Evolutionary conservation across 2,888 invertebrate species (phyloP).

Genomic region (Drosophila mimetica): DNA sequence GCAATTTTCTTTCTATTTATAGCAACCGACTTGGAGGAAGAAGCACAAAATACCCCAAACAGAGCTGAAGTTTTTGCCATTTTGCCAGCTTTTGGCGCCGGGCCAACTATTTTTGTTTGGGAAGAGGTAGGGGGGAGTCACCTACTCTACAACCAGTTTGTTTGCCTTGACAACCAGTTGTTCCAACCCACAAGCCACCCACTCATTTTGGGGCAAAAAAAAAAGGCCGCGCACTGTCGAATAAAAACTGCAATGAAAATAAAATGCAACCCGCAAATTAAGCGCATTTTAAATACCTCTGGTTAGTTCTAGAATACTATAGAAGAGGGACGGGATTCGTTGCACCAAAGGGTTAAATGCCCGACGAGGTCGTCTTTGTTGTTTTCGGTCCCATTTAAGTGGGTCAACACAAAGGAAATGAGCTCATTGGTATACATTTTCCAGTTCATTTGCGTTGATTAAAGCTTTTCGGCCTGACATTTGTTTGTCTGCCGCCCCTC

Average conservation of each 20-base stretch:
- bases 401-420: constrained; percentile 67
- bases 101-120: constrained; percentile 52
- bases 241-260: constrained; percentile 66
- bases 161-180: constrained; percentile 64
- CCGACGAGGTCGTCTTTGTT: constrained; percentile 69
- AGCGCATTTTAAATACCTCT: constrained; percentile 65
- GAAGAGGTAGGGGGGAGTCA: constrained; percentile 7
- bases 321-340: not conserved
- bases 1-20: constrained; percentile 76
- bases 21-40: constrained; percentile 39
- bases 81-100: constrained; percentile 65
- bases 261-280: constrained; percentile 51
- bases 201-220: constrained; percentile 39
- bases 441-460: constrained; percentile 77
- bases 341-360: constrained; percentile 58
- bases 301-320: constrained; percentile 5
- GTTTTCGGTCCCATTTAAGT: constrained; percentile 51
- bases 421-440: constrained; percentile 77
- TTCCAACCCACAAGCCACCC: constrained; percentile 47
- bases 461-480: constrained; percentile 56
- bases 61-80: constrained; percentile 60
- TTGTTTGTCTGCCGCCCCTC: constrained; percentile 35
- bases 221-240: constrained; percentile 26
- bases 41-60: constrained; percentile 46
- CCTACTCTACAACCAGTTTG: constrained; percentile 63